A percentile compares a stretch with the other conserved stretches of the same genome.
Evolutionary conservation across 2,797 vertebrate species (phyloP).

Genomic region (Oreonectes daqikongensis): DNA sequence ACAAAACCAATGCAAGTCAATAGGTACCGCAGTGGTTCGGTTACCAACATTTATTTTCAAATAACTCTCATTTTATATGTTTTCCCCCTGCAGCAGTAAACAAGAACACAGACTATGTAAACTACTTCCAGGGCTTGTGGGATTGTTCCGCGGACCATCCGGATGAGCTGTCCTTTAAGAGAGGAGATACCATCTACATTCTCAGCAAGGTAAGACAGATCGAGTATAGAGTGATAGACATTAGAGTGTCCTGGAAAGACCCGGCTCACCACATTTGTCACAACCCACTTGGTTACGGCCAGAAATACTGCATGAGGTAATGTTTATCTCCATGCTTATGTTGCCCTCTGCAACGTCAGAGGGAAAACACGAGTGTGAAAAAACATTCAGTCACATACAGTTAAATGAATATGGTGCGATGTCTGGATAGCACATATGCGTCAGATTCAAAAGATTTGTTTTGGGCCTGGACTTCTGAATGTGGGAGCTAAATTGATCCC

Average conservation of each 20-base stretch:
- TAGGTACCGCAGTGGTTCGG: too few relatives aligned
- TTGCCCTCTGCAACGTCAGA: slow-evolving; percentile 16
- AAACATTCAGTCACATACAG: neutral
- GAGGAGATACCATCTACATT: slow-evolving; percentile 94
- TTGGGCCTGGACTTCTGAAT: slow-evolving; percentile 8
- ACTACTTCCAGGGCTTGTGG: slow-evolving; percentile 95
- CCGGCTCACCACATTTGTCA: neutral
- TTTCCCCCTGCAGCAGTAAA: slow-evolving; percentile 66
- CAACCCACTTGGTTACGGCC: neutral
- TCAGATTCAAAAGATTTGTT: slow-evolving; percentile 12
- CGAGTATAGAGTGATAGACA: too few relatives aligned
- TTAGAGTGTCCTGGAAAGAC: slow-evolving; percentile 1
- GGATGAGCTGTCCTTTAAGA: slow-evolving; percentile 94
- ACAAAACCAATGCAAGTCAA: too few relatives aligned
- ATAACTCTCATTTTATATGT: slow-evolving; percentile 21
- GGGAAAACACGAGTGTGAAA: slow-evolving; percentile 8
- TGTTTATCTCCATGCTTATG: slow-evolving; percentile 2
- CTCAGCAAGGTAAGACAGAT: slow-evolving; percentile 89
- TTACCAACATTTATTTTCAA: neutral
- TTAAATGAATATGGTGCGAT: slow-evolving; percentile 10
- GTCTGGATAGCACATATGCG: slow-evolving; percentile 33
- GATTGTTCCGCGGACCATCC: slow-evolving; percentile 86
- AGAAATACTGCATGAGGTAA: slow-evolving; percentile 28
- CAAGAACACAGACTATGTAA: slow-evolving; percentile 85
- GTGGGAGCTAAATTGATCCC: slow-evolving; percentile 57